A percentile compares a stretch with the other conserved stretches of the same genome.
These are phyloP conservation scores for Globia sparganii DNA, from an alignment of 2,888 invertebrate species.

Conservation along the genomic window DNA sequence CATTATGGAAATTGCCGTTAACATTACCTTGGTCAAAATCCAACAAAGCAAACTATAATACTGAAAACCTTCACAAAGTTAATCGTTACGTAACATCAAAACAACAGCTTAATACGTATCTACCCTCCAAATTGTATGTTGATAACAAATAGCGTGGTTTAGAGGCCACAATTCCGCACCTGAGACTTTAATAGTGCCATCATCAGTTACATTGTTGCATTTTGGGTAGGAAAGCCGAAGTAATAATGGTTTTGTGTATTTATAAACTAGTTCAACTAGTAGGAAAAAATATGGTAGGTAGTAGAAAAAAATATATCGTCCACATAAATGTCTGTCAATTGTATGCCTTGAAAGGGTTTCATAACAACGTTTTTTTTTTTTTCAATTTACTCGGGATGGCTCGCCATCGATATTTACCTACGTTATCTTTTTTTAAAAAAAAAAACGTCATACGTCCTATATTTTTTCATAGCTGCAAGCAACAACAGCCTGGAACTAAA, in stretches of 20 bases:
- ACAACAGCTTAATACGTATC: constrained; percentile 35
- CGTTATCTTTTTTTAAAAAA: constrained; percentile 2
- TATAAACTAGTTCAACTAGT: not conserved
- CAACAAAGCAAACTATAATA: constrained; percentile 26
- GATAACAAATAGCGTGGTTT: constrained; percentile 61
- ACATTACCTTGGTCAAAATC: constrained; percentile 27
- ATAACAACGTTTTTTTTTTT: not conserved
- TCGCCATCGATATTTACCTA: constrained; percentile 18
- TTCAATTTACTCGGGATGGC: constrained; percentile 3
- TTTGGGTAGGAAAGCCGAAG: constrained; percentile 26
- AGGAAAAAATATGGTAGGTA: not conserved
- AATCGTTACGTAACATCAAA: constrained; percentile 46
- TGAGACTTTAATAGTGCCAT: constrained; percentile 55
- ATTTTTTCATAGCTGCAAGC: constrained; percentile 32
- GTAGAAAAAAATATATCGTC: not conserved
- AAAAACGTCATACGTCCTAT: constrained; percentile 2
- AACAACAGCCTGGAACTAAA: constrained; percentile 37
- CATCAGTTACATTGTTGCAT: constrained; percentile 62
- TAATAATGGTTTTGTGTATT: not conserved
- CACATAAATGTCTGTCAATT: not conserved
- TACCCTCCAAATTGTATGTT: constrained; percentile 57
- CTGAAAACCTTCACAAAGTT: constrained; percentile 36
- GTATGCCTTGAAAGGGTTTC: constrained; percentile 5
- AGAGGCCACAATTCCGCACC: constrained; percentile 51
- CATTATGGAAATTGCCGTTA: constrained; percentile 26